Percentiles rank a stretch among this genome's conserved stretches.
phyloP scores from a whole-genome alignment of 2,113 vertebrate species.

The Penelope pileata region DNA sequence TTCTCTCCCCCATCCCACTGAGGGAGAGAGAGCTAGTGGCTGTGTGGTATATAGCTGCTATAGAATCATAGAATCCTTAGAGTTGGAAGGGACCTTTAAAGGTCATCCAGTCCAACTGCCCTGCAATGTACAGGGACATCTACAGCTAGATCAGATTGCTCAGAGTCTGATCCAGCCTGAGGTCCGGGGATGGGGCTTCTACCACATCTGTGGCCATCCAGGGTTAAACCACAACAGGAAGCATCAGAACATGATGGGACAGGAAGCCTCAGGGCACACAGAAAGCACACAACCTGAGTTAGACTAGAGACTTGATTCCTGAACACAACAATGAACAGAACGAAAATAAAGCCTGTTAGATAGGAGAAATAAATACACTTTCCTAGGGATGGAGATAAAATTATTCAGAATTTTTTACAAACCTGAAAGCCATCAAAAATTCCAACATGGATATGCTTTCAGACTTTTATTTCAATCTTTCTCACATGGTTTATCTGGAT shows the following conservation, averaged over 20 bases:
- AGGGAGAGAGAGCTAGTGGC: too few relatives aligned
- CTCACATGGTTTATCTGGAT: background rate
- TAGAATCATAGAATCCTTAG: too few relatives aligned
- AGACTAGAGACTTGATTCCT: background rate
- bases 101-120: too few relatives aligned
- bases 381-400: background rate
- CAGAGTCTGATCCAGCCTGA: too few relatives aligned
- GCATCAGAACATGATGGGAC: too few relatives aligned
- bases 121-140: too few relatives aligned
- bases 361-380: background rate
- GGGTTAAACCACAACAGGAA: background rate
- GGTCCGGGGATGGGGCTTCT: too few relatives aligned
- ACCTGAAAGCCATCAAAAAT: background rate
- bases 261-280: background rate
- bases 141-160: too few relatives aligned
- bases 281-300: background rate
- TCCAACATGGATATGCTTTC: background rate
- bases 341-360: background rate
- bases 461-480: background rate
- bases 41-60: too few relatives aligned
- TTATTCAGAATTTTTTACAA: background rate
- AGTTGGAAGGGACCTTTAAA: too few relatives aligned
- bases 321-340: background rate
- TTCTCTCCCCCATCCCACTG: background rate
- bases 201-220: too few relatives aligned